Evolutionary conservation across 2,797 vertebrate genomes (phyloP).

Genomic region (Chiloscyllium punctatum): DNA sequence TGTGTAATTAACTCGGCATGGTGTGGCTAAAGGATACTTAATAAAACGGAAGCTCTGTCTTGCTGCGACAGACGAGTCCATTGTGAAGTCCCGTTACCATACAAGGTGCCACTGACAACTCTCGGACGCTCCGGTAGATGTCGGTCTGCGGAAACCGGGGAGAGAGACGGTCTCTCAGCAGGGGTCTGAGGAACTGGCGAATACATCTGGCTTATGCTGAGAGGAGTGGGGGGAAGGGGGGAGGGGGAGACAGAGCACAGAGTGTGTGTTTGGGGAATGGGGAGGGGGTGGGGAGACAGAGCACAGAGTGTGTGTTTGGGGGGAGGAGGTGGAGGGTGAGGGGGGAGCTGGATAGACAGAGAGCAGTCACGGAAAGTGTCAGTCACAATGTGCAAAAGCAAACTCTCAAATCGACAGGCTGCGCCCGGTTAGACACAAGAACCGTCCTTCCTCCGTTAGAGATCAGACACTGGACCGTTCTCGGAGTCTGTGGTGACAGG

Average conservation of each 20-base stretch:
- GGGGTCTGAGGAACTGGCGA: not conserved
- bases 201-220: too few relatives aligned
- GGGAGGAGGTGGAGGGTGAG: too few relatives aligned
- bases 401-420: not conserved
- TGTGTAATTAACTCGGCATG: conserved; percentile 19
- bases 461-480: not conserved
- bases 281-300: too few relatives aligned
- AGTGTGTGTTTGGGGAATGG: too few relatives aligned
- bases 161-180: not conserved
- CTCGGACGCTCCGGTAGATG: not conserved
- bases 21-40: not conserved
- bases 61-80: not conserved
- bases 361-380: not conserved
- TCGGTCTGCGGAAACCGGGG: not conserved
- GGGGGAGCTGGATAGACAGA: too few relatives aligned
- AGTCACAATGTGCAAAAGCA: not conserved
- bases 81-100: not conserved
- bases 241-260: too few relatives aligned
- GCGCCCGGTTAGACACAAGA: not conserved
- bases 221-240: too few relatives aligned
- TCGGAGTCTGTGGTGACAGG: not conserved
- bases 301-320: too few relatives aligned
- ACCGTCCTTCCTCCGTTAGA: not conserved
- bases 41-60: not conserved
- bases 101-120: not conserved